These are phyloP conservation scores for Vanessa atalanta DNA, from an alignment of 1,140 invertebrate species.

Conservation along the genomic window DNA sequence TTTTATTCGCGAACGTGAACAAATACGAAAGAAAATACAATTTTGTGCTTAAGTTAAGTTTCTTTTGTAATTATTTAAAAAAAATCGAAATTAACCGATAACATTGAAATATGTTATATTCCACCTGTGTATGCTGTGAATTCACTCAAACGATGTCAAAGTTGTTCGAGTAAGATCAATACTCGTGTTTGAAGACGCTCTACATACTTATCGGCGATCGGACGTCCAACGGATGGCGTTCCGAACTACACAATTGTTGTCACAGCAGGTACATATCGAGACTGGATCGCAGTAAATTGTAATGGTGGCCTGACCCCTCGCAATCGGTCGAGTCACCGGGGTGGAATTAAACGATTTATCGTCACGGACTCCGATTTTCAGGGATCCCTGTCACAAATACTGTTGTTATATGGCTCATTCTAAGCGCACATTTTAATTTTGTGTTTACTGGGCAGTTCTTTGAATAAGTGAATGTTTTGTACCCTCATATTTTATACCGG, in stretches of 20 bases:
- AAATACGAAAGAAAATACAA: constrained; percentile 2
- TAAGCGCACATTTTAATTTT: constrained; percentile 41
- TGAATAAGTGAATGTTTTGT: constrained; percentile 28
- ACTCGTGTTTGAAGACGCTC: constrained; percentile 27
- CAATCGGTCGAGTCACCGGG: constrained; percentile 65
- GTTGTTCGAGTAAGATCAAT: constrained; percentile 25
- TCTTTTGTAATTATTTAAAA: background rate
- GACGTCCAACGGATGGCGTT: constrained; percentile 30
- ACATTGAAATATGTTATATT: constrained; percentile 8
- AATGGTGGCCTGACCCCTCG: constrained; percentile 61
- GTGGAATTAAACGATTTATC: constrained; percentile 77
- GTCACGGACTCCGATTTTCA: constrained; percentile 68
- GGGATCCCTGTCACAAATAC: constrained; percentile 58
- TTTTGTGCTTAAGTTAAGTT: background rate
- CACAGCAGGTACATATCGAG: constrained; percentile 27
- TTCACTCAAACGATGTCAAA: constrained; percentile 21
- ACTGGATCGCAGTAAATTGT: constrained; percentile 63
- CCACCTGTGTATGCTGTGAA: constrained; percentile 8
- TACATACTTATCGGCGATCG: constrained; percentile 28
- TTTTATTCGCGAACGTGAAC: constrained; percentile 17
- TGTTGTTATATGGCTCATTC: constrained; percentile 51
- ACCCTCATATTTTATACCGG: constrained; percentile 29
- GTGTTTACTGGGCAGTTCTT: constrained; percentile 13
- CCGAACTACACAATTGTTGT: constrained; percentile 36
- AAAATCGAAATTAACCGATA: background rate